Evolutionary conservation across 2,888 invertebrate species (phyloP).

Genomic region (Papilio protenor): DNA sequence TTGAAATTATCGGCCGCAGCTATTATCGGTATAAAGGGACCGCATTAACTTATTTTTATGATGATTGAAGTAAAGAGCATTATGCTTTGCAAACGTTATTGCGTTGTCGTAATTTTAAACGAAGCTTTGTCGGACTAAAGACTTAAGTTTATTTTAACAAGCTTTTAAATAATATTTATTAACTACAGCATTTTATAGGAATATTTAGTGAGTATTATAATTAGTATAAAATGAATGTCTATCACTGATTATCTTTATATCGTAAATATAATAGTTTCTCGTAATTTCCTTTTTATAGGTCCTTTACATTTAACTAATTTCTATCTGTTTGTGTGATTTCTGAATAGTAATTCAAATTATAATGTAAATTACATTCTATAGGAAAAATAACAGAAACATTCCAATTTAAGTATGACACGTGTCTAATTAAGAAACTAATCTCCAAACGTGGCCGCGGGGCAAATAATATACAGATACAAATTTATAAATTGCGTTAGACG

Average conservation of each 20-base stretch:
- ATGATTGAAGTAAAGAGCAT: slow-evolving; percentile 46
- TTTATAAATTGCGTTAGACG: slow-evolving; percentile 56
- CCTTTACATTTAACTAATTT: neutral
- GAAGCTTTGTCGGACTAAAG: slow-evolving; percentile 17
- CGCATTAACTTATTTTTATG: slow-evolving; percentile 51
- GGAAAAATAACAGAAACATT: slow-evolving; percentile 3
- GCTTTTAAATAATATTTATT: neutral
- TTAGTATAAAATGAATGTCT: neutral
- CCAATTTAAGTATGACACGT: slow-evolving; percentile 42
- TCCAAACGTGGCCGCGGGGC: slow-evolving; percentile 46
- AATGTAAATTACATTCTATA: neutral
- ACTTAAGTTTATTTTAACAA: slow-evolving; percentile 8
- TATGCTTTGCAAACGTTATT: slow-evolving; percentile 38
- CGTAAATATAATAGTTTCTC: neutral
- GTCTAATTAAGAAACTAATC: slow-evolving; percentile 52
- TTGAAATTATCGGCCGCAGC: slow-evolving; percentile 67
- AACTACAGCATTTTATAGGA: neutral
- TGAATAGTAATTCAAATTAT: neutral
- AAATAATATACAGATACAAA: slow-evolving; percentile 48
- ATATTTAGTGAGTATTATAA: neutral
- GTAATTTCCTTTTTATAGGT: neutral
- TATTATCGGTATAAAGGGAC: slow-evolving; percentile 68
- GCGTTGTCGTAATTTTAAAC: slow-evolving; percentile 33
- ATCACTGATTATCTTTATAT: neutral
- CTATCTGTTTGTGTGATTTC: neutral